Evolutionary conservation across 2,888 invertebrate species (phyloP).

Genomic region (Microplitis deprimator): DNA sequence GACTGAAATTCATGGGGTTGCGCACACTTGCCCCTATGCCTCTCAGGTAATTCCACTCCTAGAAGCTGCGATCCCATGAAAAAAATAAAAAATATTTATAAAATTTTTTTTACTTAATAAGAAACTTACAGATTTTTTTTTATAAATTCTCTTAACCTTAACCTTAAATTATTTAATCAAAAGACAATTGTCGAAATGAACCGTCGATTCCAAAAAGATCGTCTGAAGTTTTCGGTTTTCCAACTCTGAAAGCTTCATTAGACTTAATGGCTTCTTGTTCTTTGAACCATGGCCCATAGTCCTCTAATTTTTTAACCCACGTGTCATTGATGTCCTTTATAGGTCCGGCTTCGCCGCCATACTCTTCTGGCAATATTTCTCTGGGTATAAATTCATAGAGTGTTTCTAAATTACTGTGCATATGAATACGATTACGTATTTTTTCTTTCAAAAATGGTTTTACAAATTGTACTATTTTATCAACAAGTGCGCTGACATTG

Average conservation of each 20-base stretch:
- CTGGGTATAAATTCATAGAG: slow-evolving; percentile 85
- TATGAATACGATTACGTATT: slow-evolving; percentile 85
- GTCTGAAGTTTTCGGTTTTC: slow-evolving; percentile 88
- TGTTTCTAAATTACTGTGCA: slow-evolving; percentile 82
- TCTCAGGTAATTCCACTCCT: too few species aligned
- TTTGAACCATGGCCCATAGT: slow-evolving; percentile 85
- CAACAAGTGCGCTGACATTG: slow-evolving; percentile 86
- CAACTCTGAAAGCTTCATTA: slow-evolving; percentile 85
- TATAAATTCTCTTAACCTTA: neutral
- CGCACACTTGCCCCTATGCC: too few species aligned
- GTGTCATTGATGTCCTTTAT: slow-evolving; percentile 81
- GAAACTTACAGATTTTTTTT: neutral
- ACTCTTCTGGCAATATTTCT: slow-evolving; percentile 86
- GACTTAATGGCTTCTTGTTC: slow-evolving; percentile 85
- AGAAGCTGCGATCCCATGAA: neutral
- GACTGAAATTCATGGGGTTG: too few species aligned
- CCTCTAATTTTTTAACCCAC: slow-evolving; percentile 86
- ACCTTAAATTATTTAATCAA: slow-evolving; percentile 76
- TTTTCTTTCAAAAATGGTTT: slow-evolving; percentile 91
- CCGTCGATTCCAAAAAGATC: slow-evolving; percentile 92
- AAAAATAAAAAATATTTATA: neutral
- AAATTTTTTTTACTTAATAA: neutral
- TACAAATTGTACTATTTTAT: slow-evolving; percentile 88
- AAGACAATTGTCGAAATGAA: slow-evolving; percentile 87
- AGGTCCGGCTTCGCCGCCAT: slow-evolving; percentile 85